Evolutionary conservation across 2,888 invertebrate genomes (phyloP), one percentile per base, ranked within the genome.

Genomic region (Trichacis sp.): DNA sequence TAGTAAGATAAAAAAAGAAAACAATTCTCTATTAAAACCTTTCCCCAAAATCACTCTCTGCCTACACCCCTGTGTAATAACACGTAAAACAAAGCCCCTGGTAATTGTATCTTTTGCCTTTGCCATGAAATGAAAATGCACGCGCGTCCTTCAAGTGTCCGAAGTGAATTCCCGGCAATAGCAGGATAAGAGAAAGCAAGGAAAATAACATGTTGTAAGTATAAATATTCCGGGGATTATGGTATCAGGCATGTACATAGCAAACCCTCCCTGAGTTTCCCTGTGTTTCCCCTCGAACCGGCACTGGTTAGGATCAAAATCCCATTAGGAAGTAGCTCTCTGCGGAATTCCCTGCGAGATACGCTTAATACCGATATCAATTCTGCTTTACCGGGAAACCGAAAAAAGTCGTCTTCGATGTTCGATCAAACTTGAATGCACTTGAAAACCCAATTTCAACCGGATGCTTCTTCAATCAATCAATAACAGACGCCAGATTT

Each of bases 331-430:
- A 64, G 66, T 57, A 60, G 63, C 64, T 71, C 69, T 69, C 68
- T 49, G 62, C 48, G 63, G 67, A 49, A 71, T 70, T 73, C 64
- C 54, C 67, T 48, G 50, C 40, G 54, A 64, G 30, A 66, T 67
- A 56, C 58, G 68, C 63, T 69, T 73, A 70, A 73, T 70, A 72
- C 68, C 64, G 63, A 71, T 73, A 75, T 75, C 75, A 73, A 73
- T 75, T 74, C 71, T 63, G 43, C 59, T 61, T 67, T 61, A 57
- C 51, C 51, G 53, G 53, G 0, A 42, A 47, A 55, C 56, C 42
- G 3, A 59, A 64, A 64, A 56, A 60, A 40, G 49, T 49, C 42
- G 50, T 51, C 47, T 40, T 43, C 53, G 11, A 38, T 42, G 38
- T 64, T 49, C 43, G 48, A 48, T 47, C 38, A 40, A 53, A 53